phyloP scores from a whole-genome alignment of 2,888 invertebrate genomes.

The Aproaerema taeniolella region DNA sequence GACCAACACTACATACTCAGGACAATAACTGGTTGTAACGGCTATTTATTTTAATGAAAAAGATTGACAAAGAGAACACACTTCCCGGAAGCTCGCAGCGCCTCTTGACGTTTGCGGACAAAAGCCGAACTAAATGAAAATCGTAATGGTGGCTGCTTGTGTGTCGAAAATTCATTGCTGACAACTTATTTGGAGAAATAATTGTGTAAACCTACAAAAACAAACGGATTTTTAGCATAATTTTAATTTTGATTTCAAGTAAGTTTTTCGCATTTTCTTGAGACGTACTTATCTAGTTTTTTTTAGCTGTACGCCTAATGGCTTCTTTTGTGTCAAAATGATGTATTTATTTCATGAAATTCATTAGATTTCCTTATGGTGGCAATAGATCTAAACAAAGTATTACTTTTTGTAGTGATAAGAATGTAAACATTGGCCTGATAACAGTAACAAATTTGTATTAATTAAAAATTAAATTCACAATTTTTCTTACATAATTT shows the following conservation, averaged over 20 bases:
- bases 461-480: background rate
- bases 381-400: conserved; percentile 40
- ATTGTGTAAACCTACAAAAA: conserved; percentile 55
- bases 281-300: no score
- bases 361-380: conserved; percentile 23
- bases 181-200: conserved; percentile 60
- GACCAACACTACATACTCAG: no score
- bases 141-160: conserved; percentile 71
- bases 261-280: background rate
- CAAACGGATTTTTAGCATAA: no score
- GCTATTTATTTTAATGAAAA: no score
- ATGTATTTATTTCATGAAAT: conserved; percentile 26
- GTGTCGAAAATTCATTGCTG: conserved; percentile 60
- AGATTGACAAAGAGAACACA: conserved; percentile 10
- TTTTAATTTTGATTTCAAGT: conserved; percentile 19
- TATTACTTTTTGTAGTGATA: conserved; percentile 25
- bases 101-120: background rate
- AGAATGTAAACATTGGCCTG: conserved; percentile 24
- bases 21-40: no score
- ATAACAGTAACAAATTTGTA: background rate
- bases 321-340: conserved; percentile 26
- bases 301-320: no score
- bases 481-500: background rate
- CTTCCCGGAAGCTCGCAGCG: conserved; percentile 24
- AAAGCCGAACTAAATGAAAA: conserved; percentile 16